phyloP scores from a whole-genome alignment of 2,888 invertebrate species.

The Pycnomerus fuliginosus region DNA sequence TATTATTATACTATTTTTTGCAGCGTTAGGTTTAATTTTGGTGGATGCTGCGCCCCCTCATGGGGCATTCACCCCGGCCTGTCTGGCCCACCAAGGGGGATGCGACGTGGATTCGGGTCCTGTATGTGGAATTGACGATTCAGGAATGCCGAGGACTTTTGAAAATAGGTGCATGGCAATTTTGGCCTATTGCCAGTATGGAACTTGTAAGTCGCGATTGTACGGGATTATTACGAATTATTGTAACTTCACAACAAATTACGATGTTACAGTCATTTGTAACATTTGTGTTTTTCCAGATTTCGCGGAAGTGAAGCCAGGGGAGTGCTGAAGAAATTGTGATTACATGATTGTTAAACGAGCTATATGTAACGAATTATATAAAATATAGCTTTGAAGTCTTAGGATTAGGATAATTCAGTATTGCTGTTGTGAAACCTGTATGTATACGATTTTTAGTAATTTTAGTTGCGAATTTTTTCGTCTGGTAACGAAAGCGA shows the following conservation, averaged over 20 bases:
- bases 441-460: too few relatives aligned
- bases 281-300: constrained; percentile 57
- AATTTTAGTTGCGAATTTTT: too few relatives aligned
- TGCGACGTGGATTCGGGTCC: constrained; percentile 55
- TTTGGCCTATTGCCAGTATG: constrained; percentile 59
- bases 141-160: constrained; percentile 59
- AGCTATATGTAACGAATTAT: too few relatives aligned
- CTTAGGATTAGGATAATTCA: too few relatives aligned
- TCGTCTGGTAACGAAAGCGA: too few relatives aligned
- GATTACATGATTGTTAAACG: too few relatives aligned
- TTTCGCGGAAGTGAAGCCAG: constrained; percentile 60
- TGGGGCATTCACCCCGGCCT: constrained; percentile 46
- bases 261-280: constrained; percentile 1
- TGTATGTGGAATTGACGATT: constrained; percentile 61
- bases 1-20: neutral
- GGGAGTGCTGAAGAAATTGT: constrained; percentile 60
- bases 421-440: too few relatives aligned
- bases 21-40: constrained; percentile 25
- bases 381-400: too few relatives aligned
- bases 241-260: neutral
- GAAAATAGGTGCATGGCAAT: constrained; percentile 60
- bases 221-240: neutral
- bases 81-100: constrained; percentile 40
- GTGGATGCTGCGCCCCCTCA: constrained; percentile 30
- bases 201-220: constrained; percentile 58